Percentiles rank a stretch among this genome's conserved stretches.
Conservation (phyloP, 2,113 vertebrate genomes). For the Eptesicus fuscus region DNA sequence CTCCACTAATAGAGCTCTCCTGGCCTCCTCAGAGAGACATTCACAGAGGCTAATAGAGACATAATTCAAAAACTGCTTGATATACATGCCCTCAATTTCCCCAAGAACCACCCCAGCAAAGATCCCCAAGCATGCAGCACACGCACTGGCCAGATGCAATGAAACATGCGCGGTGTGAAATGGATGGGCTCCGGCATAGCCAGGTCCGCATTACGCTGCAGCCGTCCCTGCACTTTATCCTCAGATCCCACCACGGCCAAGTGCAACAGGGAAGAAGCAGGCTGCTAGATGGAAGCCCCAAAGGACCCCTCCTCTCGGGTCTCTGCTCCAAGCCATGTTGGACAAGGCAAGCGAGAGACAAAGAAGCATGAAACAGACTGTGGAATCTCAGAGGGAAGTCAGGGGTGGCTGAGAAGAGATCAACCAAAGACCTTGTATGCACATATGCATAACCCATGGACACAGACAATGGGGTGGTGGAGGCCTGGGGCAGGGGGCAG, state of each 20-base stretch:
- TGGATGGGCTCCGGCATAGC: neutral
- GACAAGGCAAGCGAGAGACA: neutral
- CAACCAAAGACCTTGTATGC: no score
- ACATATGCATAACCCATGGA: no score
- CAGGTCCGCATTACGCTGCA: neutral
- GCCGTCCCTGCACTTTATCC: neutral
- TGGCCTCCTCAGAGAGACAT: constrained; percentile 63
- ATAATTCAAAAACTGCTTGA: constrained; percentile 76
- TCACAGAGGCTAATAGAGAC: constrained; percentile 69
- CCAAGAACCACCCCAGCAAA: constrained; percentile 65
- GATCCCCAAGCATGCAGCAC: constrained; percentile 3
- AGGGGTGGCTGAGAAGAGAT: no score
- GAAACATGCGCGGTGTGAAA: constrained; percentile 8
- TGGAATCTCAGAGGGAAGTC: no score
- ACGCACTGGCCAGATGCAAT: constrained; percentile 44
- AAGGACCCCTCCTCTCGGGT: neutral
- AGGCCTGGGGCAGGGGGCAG: no score
- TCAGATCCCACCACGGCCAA: neutral
- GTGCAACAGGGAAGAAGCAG: neutral
- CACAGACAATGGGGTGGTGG: no score
- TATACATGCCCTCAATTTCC: constrained; percentile 65
- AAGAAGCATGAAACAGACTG: no score
- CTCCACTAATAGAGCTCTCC: constrained; percentile 68
- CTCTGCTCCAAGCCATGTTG: neutral
- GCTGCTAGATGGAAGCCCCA: neutral